Percentiles rank a stretch among this genome's conserved stretches.
phyloP scores from a whole-genome alignment of 2,888 invertebrate species.

The Linnaemya tessellans region DNA sequence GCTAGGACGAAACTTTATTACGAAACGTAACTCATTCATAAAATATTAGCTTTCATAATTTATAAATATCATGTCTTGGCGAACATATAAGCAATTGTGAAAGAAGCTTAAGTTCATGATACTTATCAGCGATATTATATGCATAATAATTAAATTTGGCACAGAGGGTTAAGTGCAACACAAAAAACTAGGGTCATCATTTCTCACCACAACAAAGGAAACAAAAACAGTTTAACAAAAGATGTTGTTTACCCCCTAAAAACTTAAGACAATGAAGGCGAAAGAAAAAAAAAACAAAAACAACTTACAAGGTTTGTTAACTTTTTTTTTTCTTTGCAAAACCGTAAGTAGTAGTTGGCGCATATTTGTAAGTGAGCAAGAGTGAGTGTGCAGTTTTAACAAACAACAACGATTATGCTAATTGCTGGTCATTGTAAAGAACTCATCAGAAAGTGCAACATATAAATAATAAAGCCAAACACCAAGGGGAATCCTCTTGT shows the following conservation, averaged over 20 bases:
- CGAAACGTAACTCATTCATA: conserved; percentile 47
- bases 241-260: conserved; percentile 58
- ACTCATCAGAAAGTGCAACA: conserved; percentile 72
- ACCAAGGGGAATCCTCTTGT: conserved; percentile 5
- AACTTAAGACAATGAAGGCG: conserved; percentile 15
- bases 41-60: conserved; percentile 70
- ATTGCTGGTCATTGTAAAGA: conserved; percentile 75
- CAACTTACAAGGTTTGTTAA: conserved; percentile 16
- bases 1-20: background rate
- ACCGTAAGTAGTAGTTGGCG: conserved; percentile 20
- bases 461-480: conserved; percentile 35
- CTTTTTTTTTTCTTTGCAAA: background rate
- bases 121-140: conserved; percentile 69
- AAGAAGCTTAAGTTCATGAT: conserved; percentile 69
- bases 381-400: conserved; percentile 56
- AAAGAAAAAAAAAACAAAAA: conserved; percentile 5
- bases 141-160: conserved; percentile 72
- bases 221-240: conserved; percentile 19
- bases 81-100: conserved; percentile 58
- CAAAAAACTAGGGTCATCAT: conserved; percentile 46
- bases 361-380: conserved; percentile 18
- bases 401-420: conserved; percentile 79
- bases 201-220: conserved; percentile 37
- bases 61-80: conserved; percentile 60
- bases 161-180: conserved; percentile 58